phyloP scores from a whole-genome alignment of 2,113 vertebrate genomes.

The Oreochromis niloticus region DNA sequence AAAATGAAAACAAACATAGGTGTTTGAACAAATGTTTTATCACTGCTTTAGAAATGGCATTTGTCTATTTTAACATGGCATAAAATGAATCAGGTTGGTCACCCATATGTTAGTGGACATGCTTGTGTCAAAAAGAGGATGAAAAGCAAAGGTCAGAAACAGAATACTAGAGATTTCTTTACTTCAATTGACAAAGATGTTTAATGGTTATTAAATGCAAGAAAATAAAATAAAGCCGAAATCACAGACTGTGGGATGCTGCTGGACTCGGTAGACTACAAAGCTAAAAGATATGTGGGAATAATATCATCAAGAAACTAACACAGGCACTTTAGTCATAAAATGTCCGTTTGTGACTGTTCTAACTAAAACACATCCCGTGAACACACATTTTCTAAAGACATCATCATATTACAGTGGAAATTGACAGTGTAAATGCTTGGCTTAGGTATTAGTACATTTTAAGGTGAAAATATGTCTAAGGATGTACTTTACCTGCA shows the following conservation, averaged over 20 bases:
- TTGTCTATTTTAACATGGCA: background rate
- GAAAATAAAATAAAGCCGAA: background rate
- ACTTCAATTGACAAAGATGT: background rate
- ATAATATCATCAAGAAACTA: background rate
- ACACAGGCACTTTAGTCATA: background rate
- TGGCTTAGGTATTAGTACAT: background rate
- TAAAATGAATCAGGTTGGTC: background rate
- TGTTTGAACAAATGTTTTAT: background rate
- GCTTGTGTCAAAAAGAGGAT: background rate
- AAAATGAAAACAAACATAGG: background rate
- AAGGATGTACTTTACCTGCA: slow-evolving; percentile 78
- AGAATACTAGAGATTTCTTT: background rate
- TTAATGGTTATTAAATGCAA: background rate
- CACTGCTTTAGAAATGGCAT: background rate
- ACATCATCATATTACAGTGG: background rate
- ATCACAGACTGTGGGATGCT: background rate
- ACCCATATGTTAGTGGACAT: background rate
- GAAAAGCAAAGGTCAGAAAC: background rate
- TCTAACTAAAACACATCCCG: background rate
- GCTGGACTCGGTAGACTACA: background rate
- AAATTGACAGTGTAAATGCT: background rate
- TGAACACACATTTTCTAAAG: background rate
- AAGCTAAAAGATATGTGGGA: background rate
- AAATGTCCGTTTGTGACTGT: background rate
- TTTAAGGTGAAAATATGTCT: background rate